Conservation (phyloP, 2,888 invertebrate genomes). For the Sericinus montela region DNA sequence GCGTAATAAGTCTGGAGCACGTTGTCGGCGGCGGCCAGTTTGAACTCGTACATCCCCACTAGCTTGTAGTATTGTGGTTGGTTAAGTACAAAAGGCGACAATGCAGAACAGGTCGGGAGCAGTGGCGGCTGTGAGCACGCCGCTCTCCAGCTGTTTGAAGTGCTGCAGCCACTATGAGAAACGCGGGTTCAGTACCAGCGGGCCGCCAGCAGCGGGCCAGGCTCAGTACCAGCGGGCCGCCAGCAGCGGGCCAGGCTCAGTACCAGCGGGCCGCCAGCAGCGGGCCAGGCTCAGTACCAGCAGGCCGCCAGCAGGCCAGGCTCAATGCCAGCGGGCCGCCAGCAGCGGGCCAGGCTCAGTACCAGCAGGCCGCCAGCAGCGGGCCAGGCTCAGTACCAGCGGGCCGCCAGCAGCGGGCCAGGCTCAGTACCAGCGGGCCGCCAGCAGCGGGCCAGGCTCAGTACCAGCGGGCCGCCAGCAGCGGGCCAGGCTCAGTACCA, state of each 20-base stretch:
- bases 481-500: too few species aligned
- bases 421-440: too few species aligned
- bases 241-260: background rate
- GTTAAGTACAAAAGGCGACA: too few species aligned
- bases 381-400: slow-evolving; percentile 42
- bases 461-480: too few species aligned
- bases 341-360: slow-evolving; percentile 48
- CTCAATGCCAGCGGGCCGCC: slow-evolving; percentile 74
- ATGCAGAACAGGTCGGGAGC: too few species aligned
- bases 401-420: slow-evolving; percentile 55
- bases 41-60: too few species aligned
- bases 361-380: slow-evolving; percentile 24
- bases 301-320: slow-evolving; percentile 69
- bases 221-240: background rate
- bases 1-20: too few species aligned
- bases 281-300: slow-evolving; percentile 43
- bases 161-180: slow-evolving; percentile 75
- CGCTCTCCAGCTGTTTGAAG: slow-evolving; percentile 72
- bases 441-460: too few species aligned
- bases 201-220: slow-evolving; percentile 25
- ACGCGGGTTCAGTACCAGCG: too few species aligned
- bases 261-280: background rate
- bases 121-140: slow-evolving; percentile 66
- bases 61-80: too few species aligned
- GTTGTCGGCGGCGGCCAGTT: too few species aligned